These are phyloP conservation scores for Corythaeola cristata DNA, from an alignment of 2,113 vertebrate genomes.

Conservation along the genomic window DNA sequence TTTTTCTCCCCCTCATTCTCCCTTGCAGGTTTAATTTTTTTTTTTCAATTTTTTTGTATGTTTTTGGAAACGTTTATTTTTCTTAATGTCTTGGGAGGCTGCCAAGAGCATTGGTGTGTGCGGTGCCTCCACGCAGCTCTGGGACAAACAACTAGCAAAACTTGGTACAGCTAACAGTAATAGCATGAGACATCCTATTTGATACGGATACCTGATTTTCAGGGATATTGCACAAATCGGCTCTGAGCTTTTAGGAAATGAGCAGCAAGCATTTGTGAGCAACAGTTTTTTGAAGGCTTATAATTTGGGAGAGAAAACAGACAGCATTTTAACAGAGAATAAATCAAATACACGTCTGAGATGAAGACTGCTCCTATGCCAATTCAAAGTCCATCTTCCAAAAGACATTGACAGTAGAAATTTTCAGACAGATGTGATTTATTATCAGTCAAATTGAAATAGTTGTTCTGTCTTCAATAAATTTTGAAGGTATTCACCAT, in stretches of 20 bases:
- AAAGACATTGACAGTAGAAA: not conserved
- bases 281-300: not conserved
- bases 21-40: not conserved
- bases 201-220: not conserved
- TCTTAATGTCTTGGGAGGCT: not conserved
- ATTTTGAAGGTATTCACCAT: not conserved
- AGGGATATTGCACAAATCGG: not conserved
- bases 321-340: not conserved
- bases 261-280: not conserved
- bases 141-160: not conserved
- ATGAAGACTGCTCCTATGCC: not conserved
- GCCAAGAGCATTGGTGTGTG: rapidly evolving
- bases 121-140: not conserved
- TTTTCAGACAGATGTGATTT: not conserved
- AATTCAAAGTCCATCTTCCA: not conserved
- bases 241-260: not conserved
- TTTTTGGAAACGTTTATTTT: not conserved
- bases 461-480: not conserved
- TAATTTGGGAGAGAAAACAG: not conserved
- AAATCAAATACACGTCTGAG: not conserved
- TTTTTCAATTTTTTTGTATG: not conserved
- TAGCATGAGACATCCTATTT: not conserved
- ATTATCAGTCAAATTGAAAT: not conserved
- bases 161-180: not conserved
- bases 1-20: not conserved